These are phyloP conservation scores for Drosophila mulleri DNA, from an alignment of 2,888 invertebrate genomes.

Conservation along the genomic window DNA sequence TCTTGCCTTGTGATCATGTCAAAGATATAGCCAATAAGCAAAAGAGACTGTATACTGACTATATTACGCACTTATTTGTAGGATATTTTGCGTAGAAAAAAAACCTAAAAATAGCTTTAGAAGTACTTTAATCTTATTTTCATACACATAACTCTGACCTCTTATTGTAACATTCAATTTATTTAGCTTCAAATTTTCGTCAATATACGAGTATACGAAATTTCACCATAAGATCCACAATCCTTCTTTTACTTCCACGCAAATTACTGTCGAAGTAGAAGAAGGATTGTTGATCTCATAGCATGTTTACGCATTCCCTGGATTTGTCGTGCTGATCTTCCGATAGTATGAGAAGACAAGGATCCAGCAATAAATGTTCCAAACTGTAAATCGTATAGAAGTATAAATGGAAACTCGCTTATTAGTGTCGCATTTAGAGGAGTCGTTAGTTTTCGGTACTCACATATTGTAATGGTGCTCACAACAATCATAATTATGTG, in stretches of 20 bases:
- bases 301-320: background rate
- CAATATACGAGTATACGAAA: background rate
- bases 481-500: background rate
- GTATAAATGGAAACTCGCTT: background rate
- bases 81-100: background rate
- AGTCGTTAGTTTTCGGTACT: background rate
- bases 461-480: constrained; percentile 1
- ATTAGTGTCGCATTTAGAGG: too few relatives aligned
- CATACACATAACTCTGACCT: background rate
- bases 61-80: background rate
- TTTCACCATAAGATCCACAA: constrained; percentile 2
- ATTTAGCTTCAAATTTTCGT: background rate
- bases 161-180: background rate
- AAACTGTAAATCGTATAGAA: constrained; percentile 17
- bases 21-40: constrained; percentile 27
- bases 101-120: background rate
- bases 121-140: background rate
- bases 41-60: constrained; percentile 36
- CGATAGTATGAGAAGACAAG: constrained; percentile 51
- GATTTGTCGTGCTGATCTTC: background rate
- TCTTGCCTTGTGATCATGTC: constrained; percentile 25
- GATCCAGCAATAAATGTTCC: constrained; percentile 45
- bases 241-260: background rate
- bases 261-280: background rate
- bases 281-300: constrained; percentile 10